Evolutionary conservation across 2,113 vertebrate genomes (phyloP), one percentile per base, ranked within the genome.

Genomic region (Pitta sordida): DNA sequence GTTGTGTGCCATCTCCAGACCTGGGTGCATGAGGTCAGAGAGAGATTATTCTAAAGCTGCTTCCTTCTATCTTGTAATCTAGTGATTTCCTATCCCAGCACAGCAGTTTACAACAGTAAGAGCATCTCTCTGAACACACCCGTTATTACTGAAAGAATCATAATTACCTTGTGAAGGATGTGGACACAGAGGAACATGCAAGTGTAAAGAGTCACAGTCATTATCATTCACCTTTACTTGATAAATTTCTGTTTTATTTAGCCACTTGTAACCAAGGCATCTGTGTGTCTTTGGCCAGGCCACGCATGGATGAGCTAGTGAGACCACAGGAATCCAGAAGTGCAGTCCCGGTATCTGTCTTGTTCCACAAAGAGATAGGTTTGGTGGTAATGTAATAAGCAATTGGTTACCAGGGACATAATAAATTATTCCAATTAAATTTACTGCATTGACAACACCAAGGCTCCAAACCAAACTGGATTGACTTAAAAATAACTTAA

Each of bases 151-250:
- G 53, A 69, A 76, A 2, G 0, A 23, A 55, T 24, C 3, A 5
- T 67, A 94, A 89, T 92, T 93, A 91, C 53, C 87, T 87, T 87
- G 48, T 9, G 12, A 90, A 85, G 70, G 43, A 41, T 37, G 70
- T 74, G 82, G 59, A 80, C 71, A 77, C 1, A 4, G 73, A 93
- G 55, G 67, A 93, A 85, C 67, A 22, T 27, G 49, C 7, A 68
- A 82, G 39, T 64, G 23, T 70, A 59, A 64, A 88, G 23, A 65
- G 74, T 62, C 85, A 73, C 32, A 41, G 48, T 43, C 56, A 80
- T 90, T 85, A 90, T 27, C 26, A 29, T 80, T 92, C 75, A 80
- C 75, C 71, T 86, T 80, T 68, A 63, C 29, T 67, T 44, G 16
- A 48, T 10, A 53, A 4, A 26, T 48, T 85, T 79, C 56, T 46